These are phyloP conservation scores for Apocrypta bakeri DNA, from an alignment of 1,140 invertebrate genomes.

Conservation along the genomic window DNA sequence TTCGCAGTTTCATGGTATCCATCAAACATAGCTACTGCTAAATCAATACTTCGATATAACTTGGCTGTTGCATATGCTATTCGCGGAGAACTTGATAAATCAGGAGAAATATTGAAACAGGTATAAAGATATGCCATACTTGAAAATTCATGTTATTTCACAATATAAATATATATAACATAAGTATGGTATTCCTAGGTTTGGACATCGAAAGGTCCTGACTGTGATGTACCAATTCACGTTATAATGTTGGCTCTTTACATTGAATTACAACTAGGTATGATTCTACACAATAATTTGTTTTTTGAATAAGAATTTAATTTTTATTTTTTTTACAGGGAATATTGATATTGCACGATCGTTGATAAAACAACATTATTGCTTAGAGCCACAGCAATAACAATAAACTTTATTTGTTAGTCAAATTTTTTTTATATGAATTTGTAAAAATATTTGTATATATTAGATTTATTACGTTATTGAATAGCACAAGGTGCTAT, in stretches of 20 bases:
- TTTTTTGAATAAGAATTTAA: constrained; percentile 18
- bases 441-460: constrained; percentile 51
- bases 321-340: constrained; percentile 71
- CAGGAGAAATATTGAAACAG: constrained; percentile 80
- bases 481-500: constrained; percentile 33
- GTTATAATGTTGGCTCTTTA: constrained; percentile 83
- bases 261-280: constrained; percentile 83
- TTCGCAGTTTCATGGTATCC: constrained; percentile 78
- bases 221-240: constrained; percentile 82
- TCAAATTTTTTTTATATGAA: constrained; percentile 42
- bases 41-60: constrained; percentile 85
- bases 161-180: constrained; percentile 3
- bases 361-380: constrained; percentile 75
- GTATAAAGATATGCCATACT: constrained; percentile 59
- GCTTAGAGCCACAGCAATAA: constrained; percentile 26
- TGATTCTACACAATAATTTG: constrained; percentile 38
- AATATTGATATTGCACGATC: constrained; percentile 75
- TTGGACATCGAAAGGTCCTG: constrained; percentile 76
- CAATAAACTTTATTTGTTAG: constrained; percentile 18
- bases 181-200: constrained; percentile 67
- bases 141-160: constrained; percentile 18
- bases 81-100: constrained; percentile 85
- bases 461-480: constrained; percentile 47
- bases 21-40: constrained; percentile 78
- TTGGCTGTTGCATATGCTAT: constrained; percentile 85